Evolutionary conservation across 2,113 vertebrate species (phyloP), one percentile per base, ranked within the genome.

Genomic region (Ammodramus savannarum): DNA sequence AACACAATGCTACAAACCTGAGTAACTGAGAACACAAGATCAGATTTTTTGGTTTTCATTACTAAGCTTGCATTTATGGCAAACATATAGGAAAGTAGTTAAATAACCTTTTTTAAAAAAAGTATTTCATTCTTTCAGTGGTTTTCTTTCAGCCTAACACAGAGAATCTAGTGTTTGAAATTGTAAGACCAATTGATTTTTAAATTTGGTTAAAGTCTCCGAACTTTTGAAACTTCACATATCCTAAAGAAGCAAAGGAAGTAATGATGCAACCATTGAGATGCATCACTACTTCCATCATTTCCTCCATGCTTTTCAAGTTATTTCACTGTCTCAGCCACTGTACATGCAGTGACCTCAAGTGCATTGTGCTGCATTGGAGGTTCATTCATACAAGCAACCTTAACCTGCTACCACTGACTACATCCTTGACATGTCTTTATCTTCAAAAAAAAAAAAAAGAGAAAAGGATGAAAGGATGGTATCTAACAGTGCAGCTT

Each of bases 401-500:
- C 78, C 51, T 88, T 80, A 94, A 87, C 91, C 87, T 95, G 87
- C 63, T 82, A 9, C 63, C 74, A 25, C 32, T 59, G 38, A 77
- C 74, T 55, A 41, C 46, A 89, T 85, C 81, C 83, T 65, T 51
- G 72, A 91, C 22, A 13, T 41, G 41, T 19, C 90, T 85, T 85
- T 78, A 85, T 78, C 66, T 85, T 46, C 0, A 59, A 58, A 80
- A 51, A 73, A n/a, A 32, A 57, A 51, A 32, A 1, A 79, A 4
- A 82, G 44, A 63, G 41, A 58, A 75, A 75, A 78, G 38, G 38
- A 65, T 65, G 75, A 84, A 93, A 81, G 43, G 83, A 89, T 76
- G 80, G 51, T 88, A 87, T 93, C 85, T 86, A 90, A 93, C 95
- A 96, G 85, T 89, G 82, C 85, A 86, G 86, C 92, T 94, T 96